Percentiles rank a stretch among this genome's conserved stretches.
phyloP scores from a whole-genome alignment of 2,113 vertebrate genomes.

The Alaudala cheleensis region DNA sequence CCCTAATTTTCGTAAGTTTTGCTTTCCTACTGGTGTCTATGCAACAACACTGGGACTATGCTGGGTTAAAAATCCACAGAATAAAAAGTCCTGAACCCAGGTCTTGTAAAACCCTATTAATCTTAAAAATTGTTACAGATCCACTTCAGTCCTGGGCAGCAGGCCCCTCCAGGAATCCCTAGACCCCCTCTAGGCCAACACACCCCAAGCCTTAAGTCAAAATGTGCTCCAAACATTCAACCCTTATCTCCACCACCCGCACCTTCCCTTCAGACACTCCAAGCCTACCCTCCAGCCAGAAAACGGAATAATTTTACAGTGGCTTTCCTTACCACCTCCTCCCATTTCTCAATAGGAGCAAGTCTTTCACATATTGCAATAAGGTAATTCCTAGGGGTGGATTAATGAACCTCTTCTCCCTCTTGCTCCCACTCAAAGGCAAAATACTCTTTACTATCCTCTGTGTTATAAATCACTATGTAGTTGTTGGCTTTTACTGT shows the following conservation, averaged over 20 bases:
- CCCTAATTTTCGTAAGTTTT: not conserved
- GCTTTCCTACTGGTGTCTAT: not conserved
- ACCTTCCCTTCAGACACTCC: not conserved
- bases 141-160: too few species aligned
- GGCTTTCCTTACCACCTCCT: not conserved
- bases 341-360: not conserved
- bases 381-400: not conserved
- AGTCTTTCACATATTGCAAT: not conserved
- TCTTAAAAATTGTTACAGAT: too few species aligned
- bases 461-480: too few species aligned
- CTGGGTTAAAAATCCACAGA: not conserved
- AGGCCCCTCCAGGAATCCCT: too few species aligned
- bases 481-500: too few species aligned
- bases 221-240: too few species aligned
- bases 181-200: too few species aligned
- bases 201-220: too few species aligned
- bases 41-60: not conserved
- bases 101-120: too few species aligned
- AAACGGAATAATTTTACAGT: not conserved
- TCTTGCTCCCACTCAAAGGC: not conserved
- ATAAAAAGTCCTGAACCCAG: too few species aligned
- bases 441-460: not conserved
- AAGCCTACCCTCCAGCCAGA: not conserved
- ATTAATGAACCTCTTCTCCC: not conserved
- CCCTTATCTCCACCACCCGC: not conserved